Conservation (phyloP, 53 echinoderm and acorn worm species). For the Crossaster papposus region DNA sequence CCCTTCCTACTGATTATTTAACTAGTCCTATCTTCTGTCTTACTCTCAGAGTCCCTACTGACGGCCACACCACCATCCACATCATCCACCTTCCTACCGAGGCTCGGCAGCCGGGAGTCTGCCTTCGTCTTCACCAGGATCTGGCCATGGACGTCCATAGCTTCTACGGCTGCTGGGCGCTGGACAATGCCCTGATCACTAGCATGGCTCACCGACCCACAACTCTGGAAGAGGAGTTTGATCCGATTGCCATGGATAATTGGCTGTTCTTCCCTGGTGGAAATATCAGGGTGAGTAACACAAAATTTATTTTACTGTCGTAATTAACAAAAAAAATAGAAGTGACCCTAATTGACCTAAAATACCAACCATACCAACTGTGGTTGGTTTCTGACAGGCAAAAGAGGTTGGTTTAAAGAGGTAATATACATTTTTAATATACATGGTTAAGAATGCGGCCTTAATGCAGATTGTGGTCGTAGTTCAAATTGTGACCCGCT, state of each 20-base stretch:
- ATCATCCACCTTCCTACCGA: constrained; percentile 86
- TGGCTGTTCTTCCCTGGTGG: constrained; percentile 95
- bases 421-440: no score
- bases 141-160: constrained; percentile 83
- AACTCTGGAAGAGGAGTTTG: constrained; percentile 80
- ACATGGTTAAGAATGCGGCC: no score
- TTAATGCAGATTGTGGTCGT: no score
- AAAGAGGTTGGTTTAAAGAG: no score
- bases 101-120: constrained; percentile 81
- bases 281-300: constrained; percentile 70
- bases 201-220: constrained; percentile 78
- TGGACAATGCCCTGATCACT: constrained; percentile 86
- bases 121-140: constrained; percentile 87
- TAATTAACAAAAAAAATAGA: not conserved
- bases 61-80: constrained; percentile 80
- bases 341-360: no score
- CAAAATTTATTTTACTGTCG: not conserved
- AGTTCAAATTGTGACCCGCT: no score
- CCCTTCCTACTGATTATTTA: no score
- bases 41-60: constrained; percentile 68
- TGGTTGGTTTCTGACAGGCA: no score
- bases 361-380: no score
- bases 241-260: constrained; percentile 76
- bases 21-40: no score
- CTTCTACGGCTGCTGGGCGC: constrained; percentile 91